Evolutionary conservation across 1,140 invertebrate species (phyloP).

Genomic region (Oncopeltus fasciatus): DNA sequence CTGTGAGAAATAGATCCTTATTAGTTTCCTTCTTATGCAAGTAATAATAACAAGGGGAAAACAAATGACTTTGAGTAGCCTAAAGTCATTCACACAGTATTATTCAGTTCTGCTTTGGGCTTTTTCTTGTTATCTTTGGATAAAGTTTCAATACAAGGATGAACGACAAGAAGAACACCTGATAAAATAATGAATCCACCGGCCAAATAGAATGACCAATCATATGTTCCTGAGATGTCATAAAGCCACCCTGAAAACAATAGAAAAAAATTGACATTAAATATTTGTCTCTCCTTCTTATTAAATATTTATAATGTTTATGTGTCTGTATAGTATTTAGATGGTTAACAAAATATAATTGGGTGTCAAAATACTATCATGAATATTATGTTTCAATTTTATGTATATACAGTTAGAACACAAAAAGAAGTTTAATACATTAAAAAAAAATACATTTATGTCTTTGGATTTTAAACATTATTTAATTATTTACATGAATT

Average conservation of each 20-base stretch:
- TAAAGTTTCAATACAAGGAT: conserved; percentile 31
- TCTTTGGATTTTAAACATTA: too few relatives aligned
- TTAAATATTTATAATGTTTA: not conserved
- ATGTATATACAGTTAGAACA: too few relatives aligned
- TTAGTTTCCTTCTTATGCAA: too few relatives aligned
- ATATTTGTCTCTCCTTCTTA: not conserved
- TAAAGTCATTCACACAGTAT: not conserved
- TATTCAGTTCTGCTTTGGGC: not conserved
- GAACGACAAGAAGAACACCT: conserved; percentile 56
- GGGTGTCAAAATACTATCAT: too few relatives aligned
- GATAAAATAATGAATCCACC: conserved; percentile 74
- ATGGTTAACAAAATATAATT: too few relatives aligned
- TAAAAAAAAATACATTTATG: too few relatives aligned
- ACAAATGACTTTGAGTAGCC: too few relatives aligned
- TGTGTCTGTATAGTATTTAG: not conserved
- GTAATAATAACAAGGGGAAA: too few relatives aligned
- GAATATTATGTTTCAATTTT: too few relatives aligned
- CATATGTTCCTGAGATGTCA: conserved; percentile 61
- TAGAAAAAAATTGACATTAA: not conserved
- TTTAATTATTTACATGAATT: too few relatives aligned
- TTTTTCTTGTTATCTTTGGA: conserved; percentile 5
- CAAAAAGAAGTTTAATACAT: too few relatives aligned
- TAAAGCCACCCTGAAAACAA: conserved; percentile 57
- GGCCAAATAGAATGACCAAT: conserved; percentile 73
- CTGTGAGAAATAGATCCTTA: too few relatives aligned